Evolutionary conservation across 2,888 invertebrate species (phyloP), one percentile per base, ranked within the genome.

Genomic region (Nematopogon swammerdamellus): DNA sequence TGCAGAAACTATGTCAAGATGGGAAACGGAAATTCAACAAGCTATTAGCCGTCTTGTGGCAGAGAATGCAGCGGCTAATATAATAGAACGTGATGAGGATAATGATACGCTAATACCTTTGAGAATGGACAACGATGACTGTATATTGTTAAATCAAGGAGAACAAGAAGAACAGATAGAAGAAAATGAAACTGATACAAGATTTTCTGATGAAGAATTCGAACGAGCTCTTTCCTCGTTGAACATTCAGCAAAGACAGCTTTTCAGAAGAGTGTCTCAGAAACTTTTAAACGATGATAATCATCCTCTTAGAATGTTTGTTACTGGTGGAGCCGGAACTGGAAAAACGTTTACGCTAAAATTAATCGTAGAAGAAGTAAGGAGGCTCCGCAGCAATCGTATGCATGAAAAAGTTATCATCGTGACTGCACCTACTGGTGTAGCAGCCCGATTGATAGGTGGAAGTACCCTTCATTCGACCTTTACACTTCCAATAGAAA

Each of bases 111-210:
- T n/a, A n/a, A n/a, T n/a, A n/a, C n/a, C n/a, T n/a, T n/a, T n/a
- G n/a, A n/a, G n/a, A n/a, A n/a, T n/a, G n/a, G n/a, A n/a, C n/a
- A n/a, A n/a, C n/a, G n/a, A n/a, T n/a, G n/a, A n/a, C n/a, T n/a
- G n/a, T n/a, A n/a, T n/a, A n/a, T n/a, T n/a, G n/a, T n/a, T n/a
- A 30, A 44, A 54, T 45, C 51, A 43, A 47, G 49, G 52, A 29
- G 44, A 3, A 19, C 54, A 57, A 44, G 55, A 50, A 52, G 51
- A 53, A 51, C 47, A 46, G 45, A 17, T 45, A 45, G 17, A 14
- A 45, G 45, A 45, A 18, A 45, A 18, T 17, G 45, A 45, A 45
- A 45, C 18, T 3, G 18, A 18, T n/a, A n/a, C n/a, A n/a, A n/a
- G n/a, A n/a, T n/a, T n/a, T n/a, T n/a, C n/a, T 18, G 18, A 45